These are phyloP conservation scores for Emydocephalus ijimae DNA, from an alignment of 2,113 vertebrate species.

Conservation along the genomic window DNA sequence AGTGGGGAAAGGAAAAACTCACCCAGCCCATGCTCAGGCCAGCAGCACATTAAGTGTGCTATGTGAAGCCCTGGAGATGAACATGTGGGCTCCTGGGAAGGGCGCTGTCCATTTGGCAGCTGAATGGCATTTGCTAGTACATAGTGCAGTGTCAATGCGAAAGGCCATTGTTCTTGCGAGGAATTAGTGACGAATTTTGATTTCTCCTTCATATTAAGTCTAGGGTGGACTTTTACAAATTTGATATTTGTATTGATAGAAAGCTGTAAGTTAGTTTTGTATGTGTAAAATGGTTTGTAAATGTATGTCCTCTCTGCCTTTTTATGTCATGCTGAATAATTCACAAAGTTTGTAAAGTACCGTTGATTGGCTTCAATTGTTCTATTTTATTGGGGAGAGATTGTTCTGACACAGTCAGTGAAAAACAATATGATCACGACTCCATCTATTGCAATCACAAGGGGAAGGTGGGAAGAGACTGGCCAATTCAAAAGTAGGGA, in stretches of 20 bases:
- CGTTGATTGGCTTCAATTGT: not conserved
- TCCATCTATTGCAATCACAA: not conserved
- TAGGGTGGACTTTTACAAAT: not conserved
- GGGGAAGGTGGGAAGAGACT: not conserved
- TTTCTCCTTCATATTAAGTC: not conserved
- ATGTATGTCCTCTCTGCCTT: too few species aligned
- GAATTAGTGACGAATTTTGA: not conserved
- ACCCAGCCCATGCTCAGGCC: conserved; percentile 44
- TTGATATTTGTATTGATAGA: too few species aligned
- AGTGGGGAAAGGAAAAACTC: conserved; percentile 65
- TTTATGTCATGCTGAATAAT: too few species aligned
- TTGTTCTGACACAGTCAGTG: not conserved
- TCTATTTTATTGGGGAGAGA: not conserved
- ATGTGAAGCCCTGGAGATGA: not conserved
- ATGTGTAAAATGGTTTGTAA: too few species aligned
- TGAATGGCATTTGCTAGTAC: not conserved
- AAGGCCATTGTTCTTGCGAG: not conserved
- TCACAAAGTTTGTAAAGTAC: too few species aligned
- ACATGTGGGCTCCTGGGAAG: not conserved
- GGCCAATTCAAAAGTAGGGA: not conserved
- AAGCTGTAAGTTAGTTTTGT: too few species aligned
- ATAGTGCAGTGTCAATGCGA: not conserved
- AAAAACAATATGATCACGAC: not conserved
- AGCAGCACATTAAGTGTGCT: conserved; percentile 26
- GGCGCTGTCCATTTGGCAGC: not conserved